Evolutionary conservation across 2,888 invertebrate species (phyloP), one percentile per base, ranked within the genome.

Genomic region (Lissocephala sabroskyi): DNA sequence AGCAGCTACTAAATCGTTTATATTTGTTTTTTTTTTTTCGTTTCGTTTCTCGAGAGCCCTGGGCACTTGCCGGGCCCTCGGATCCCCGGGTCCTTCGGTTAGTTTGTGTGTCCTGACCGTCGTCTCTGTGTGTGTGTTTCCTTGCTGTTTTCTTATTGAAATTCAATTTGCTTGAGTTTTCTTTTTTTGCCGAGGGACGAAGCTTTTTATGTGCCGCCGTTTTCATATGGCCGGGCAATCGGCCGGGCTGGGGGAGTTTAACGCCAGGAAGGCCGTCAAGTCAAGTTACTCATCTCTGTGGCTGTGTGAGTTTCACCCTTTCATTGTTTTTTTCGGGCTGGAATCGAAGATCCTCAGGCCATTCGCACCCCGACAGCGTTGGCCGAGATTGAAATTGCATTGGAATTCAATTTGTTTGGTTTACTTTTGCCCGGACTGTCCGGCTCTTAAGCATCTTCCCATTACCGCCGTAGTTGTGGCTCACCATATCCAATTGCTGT

Each of bases 1-100:
- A 51, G 40, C 56, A 59, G 65, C 74, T 65, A 74, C 75, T 71
- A 77, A 77, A 77, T 77, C 75, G 75, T 71, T 68, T 74, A 74
- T 63, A 77, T 74, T 70, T 71, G 63, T 61, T 77, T 76, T 77
- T 61, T 56, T 52, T 44, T 49, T 46, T 49, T 53, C 36, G n/a
- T 41, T 30, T 37, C 10, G 9, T 44, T 42, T 48, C 10, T 29
- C 3, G 23, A 23, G 23, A 23, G 23, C 7, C 23, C 23, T 23
- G 23, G n/a, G n/a, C n/a, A n/a, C n/a, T n/a, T n/a, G n/a, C n/a
- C n/a, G n/a, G n/a, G n/a, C n/a, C n/a, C n/a, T n/a, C n/a, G n/a
- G n/a, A n/a, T n/a, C 23, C 23, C 23, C 7, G 3, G 3, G 23
- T 23, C 23, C 23, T 23, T 23, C 7, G 23, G 23, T 6, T 29